phyloP scores from a whole-genome alignment of 2,113 vertebrate species.

The Mesoclemmys tuberculata region DNA sequence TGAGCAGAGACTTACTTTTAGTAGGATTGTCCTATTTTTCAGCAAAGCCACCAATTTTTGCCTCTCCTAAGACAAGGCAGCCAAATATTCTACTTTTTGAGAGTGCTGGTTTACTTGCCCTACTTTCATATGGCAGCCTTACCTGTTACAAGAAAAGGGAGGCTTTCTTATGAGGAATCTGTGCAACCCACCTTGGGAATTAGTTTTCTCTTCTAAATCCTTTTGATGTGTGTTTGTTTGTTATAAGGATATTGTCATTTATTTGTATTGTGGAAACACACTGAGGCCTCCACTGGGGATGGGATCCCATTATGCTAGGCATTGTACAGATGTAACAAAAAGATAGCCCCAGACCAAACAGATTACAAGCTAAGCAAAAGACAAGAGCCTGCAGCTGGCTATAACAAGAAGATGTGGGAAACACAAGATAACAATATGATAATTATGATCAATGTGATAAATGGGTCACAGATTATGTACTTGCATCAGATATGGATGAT shows the following conservation, averaged over 20 bases:
- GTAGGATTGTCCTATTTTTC: slow-evolving; percentile 1
- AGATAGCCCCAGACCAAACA: neutral
- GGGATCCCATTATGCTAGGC: neutral
- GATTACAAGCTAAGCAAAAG: neutral
- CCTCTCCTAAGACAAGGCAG: neutral
- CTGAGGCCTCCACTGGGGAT: neutral
- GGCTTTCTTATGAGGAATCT: neutral
- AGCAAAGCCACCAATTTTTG: neutral
- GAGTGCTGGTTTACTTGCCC: neutral
- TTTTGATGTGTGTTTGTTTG: neutral
- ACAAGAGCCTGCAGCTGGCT: neutral
- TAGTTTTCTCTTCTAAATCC: neutral
- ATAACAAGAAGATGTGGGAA: neutral
- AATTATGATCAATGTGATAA: neutral
- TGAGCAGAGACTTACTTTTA: neutral
- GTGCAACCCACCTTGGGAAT: neutral
- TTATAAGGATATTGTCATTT: neutral
- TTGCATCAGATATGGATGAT: neutral
- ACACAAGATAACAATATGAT: neutral
- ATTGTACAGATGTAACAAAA: neutral
- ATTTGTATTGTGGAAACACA: neutral
- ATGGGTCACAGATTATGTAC: neutral
- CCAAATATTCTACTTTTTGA: neutral
- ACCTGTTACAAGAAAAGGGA: neutral
- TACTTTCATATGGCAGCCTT: neutral